Evolutionary conservation across 2,113 vertebrate genomes (phyloP).

Genomic region (Peromyscus maniculatus): DNA sequence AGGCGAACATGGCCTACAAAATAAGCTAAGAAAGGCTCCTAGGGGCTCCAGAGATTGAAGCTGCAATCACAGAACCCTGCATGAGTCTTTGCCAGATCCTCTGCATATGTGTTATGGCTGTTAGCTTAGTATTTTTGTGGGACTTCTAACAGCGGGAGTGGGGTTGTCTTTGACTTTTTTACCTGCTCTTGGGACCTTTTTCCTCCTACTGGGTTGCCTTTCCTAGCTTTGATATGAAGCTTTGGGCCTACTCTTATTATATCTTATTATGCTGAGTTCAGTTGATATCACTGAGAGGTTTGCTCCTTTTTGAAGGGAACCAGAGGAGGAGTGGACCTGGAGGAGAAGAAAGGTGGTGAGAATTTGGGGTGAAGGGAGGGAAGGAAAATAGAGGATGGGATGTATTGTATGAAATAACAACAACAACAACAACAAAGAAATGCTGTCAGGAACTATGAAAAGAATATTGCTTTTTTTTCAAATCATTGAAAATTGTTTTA

Average conservation of each 20-base stretch:
- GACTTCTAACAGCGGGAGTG: background rate
- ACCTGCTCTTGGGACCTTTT: background rate
- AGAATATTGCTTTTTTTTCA: background rate
- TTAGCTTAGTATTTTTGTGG: background rate
- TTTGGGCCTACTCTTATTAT: background rate
- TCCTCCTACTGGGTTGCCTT: background rate
- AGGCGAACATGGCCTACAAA: background rate
- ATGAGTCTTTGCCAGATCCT: background rate
- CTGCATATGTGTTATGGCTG: background rate
- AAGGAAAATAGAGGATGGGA: background rate
- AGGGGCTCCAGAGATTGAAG: background rate
- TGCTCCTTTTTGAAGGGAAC: background rate
- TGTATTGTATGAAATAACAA: background rate
- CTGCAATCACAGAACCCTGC: background rate
- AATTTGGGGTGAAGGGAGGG: background rate
- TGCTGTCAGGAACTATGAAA: background rate
- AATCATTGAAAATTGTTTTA: constrained; percentile 48
- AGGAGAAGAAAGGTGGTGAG: background rate
- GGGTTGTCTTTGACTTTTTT: background rate
- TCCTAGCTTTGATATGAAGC: background rate
- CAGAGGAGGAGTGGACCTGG: background rate
- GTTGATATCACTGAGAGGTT: background rate
- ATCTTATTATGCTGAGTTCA: background rate
- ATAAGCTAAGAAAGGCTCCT: background rate
- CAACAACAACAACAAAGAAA: background rate